These are phyloP conservation scores for Phengaris arion DNA, from an alignment of 2,888 invertebrate species.

Conservation along the genomic window DNA sequence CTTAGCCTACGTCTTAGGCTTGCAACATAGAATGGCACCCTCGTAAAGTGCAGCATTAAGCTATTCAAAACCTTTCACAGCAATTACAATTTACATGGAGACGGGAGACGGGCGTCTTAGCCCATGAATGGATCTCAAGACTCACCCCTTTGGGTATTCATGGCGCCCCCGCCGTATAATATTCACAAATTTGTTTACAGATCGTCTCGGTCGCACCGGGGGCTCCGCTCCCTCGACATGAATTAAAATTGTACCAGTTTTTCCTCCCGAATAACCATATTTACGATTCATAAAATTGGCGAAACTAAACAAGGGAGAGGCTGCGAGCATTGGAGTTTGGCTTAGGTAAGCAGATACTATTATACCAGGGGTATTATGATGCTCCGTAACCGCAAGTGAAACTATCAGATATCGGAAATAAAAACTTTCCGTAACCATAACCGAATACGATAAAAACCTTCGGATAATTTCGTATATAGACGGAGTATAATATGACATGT, in stretches of 20 bases:
- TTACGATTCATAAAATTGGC: constrained; percentile 14
- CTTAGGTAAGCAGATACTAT: background rate
- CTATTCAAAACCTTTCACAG: constrained; percentile 45
- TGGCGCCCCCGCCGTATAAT: constrained; percentile 64
- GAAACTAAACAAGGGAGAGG: constrained; percentile 8
- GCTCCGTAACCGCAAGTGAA: no score
- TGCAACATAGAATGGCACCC: background rate
- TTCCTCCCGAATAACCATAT: constrained; percentile 19
- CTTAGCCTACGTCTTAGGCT: constrained; percentile 23
- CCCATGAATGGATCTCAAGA: constrained; percentile 72
- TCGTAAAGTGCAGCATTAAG: constrained; percentile 26
- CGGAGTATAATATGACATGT: no score
- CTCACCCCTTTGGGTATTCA: constrained; percentile 69
- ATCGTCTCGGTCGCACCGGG: constrained; percentile 33
- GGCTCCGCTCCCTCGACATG: background rate
- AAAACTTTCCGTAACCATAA: no score
- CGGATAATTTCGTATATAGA: no score
- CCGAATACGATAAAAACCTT: no score
- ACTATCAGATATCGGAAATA: no score
- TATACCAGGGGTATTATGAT: background rate
- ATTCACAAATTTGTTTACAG: constrained; percentile 77
- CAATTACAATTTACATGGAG: constrained; percentile 52
- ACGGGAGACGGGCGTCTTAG: constrained; percentile 50
- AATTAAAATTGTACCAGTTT: constrained; percentile 25
- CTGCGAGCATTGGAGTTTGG: background rate